A percentile compares a stretch with the other conserved stretches of the same genome.
phyloP scores from a whole-genome alignment of 2,113 vertebrate genomes.

The Circaetus cinerascens region DNA sequence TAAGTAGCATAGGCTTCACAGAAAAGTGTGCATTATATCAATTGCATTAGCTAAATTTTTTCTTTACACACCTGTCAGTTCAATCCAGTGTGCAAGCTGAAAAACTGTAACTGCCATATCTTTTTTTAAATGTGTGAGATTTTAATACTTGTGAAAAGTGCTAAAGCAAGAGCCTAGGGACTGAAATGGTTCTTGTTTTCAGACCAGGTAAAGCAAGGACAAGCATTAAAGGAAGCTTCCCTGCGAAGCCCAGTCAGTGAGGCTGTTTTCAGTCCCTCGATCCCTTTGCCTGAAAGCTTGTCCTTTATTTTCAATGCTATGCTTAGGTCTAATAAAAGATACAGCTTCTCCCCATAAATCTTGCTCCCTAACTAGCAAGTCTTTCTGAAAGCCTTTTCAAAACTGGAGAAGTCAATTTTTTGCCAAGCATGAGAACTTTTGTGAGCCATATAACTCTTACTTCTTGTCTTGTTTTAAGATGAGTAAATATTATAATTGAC shows the following conservation, averaged over 20 bases:
- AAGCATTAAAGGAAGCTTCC: background rate
- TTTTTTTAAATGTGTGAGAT: constrained; percentile 41
- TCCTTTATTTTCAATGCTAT: background rate
- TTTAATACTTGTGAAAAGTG: constrained; percentile 13
- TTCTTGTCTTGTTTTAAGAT: background rate
- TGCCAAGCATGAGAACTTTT: background rate
- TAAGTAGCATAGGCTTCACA: background rate
- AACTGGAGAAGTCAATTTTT: background rate
- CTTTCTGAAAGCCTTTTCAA: background rate
- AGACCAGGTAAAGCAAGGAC: constrained; percentile 3
- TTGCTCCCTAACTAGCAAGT: background rate
- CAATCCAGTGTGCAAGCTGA: background rate
- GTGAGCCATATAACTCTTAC: background rate
- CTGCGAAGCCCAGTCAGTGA: background rate
- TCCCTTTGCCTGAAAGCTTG: background rate
- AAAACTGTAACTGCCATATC: constrained; percentile 8
- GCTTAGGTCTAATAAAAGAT: background rate
- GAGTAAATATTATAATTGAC: background rate
- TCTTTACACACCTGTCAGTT: constrained; percentile 44
- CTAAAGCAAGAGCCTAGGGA: constrained; percentile 4
- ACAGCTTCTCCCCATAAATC: background rate
- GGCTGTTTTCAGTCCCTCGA: background rate
- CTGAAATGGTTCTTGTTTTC: background rate
- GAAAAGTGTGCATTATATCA: background rate
- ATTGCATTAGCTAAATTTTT: constrained; percentile 28